Evolutionary conservation across 2,113 vertebrate species (phyloP), one percentile per base, ranked within the genome.

Genomic region (Coracopsis vasa): DNA sequence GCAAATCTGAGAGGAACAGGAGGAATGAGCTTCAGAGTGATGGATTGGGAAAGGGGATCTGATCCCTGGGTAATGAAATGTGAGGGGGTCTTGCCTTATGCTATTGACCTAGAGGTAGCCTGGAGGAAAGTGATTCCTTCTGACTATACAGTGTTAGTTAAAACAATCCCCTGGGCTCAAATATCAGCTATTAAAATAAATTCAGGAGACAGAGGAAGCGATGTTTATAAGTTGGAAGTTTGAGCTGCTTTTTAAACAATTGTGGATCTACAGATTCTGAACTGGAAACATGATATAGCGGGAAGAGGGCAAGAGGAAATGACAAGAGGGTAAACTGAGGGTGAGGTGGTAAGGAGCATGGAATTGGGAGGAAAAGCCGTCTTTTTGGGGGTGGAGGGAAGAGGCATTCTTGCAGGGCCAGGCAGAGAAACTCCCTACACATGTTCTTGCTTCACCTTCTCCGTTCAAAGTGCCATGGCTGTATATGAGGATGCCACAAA

Each of bases 151-250:
- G 95, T 97, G 97, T 98, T 98, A 97, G 96, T 97, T 95, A 98
- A 98, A 98, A 98, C 94, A 98, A 98, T 96, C 88, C 96, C 96
- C 48, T 80, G 84, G 95, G 97, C 96, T 98, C 97, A 97, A 97
- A 96, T 98, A 97, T 97, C 97, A 98, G 94, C 96, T 97, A 98
- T 98, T 98, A 97, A 98, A 98, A 98, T 98, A 98, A 98, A 98
- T 98, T 96, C 96, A 97, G 96, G 95, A 97, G 97, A 96, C 95
- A 96, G 97, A 97, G 97, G 97, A 98, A 98, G 95, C 56, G 48
- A 97, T 97, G 97, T 98, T 98, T 97, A 97, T 95, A 96, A 90
- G 92, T 94, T 97, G 94, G 94, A 97, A 95, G 83, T 95, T 97
- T 97, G 95, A 96, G 81, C 80, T 97, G 94, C 92, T 97, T 97